phyloP scores from a whole-genome alignment of 2,888 invertebrate species.

The Erpobdella octoculata region DNA sequence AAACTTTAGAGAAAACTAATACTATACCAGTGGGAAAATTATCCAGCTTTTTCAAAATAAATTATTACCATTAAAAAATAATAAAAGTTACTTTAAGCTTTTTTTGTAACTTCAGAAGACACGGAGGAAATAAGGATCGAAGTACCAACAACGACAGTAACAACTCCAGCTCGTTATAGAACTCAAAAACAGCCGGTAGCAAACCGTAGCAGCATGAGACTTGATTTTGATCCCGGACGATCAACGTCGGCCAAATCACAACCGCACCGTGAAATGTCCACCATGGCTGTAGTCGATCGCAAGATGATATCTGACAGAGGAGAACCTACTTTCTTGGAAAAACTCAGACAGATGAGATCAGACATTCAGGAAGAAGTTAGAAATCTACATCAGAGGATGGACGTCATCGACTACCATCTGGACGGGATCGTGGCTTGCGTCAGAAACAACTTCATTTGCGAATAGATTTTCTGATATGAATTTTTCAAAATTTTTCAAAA shows the following conservation, averaged over 20 bases:
- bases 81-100: too few relatives aligned
- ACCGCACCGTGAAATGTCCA: too few relatives aligned
- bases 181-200: not conserved
- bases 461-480: not conserved
- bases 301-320: not conserved
- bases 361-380: constrained; percentile 24
- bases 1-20: too few relatives aligned
- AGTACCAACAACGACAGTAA: too few relatives aligned
- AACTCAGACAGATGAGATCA: constrained; percentile 17
- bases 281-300: too few relatives aligned
- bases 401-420: constrained; percentile 25
- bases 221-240: not conserved
- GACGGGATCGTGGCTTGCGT: constrained; percentile 1
- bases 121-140: not conserved
- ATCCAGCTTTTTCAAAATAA: too few relatives aligned
- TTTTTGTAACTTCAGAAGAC: not conserved
- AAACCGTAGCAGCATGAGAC: not conserved
- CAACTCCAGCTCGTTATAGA: too few relatives aligned
- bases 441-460: constrained; percentile 4
- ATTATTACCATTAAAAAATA: too few relatives aligned
- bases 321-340: constrained; percentile 11
- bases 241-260: too few relatives aligned
- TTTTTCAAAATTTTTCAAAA: not conserved
- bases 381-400: constrained; percentile 28
- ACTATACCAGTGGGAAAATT: too few relatives aligned